Evolutionary conservation across 2,888 invertebrate genomes (phyloP).

Genomic region (Carcina quercana): DNA sequence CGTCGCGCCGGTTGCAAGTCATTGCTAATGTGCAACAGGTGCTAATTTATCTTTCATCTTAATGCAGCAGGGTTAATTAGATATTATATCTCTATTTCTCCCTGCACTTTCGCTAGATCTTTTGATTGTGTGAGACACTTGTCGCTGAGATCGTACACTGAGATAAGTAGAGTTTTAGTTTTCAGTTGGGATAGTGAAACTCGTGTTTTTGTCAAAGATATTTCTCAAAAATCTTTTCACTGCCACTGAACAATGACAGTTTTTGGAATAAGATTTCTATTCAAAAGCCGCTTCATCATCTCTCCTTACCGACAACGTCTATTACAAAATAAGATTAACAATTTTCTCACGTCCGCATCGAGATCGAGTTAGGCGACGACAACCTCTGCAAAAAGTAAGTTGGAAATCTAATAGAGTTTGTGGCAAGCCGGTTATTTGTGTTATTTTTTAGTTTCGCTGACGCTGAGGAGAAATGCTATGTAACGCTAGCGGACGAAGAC

Average conservation of each 20-base stretch:
- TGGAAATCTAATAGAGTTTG: constrained; percentile 71
- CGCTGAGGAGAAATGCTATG: constrained; percentile 58
- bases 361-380: constrained; percentile 64
- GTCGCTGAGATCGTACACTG: neutral
- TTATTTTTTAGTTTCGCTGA: constrained; percentile 61
- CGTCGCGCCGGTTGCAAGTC: constrained; percentile 34
- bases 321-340: constrained; percentile 59
- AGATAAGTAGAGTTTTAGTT: too few relatives aligned
- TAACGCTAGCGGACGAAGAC: constrained; percentile 63
- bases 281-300: constrained; percentile 39
- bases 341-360: constrained; percentile 67
- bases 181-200: neutral
- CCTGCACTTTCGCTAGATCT: neutral
- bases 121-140: neutral
- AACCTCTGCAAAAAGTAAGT: constrained; percentile 66
- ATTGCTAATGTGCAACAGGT: constrained; percentile 19
- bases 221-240: constrained; percentile 8
- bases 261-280: constrained; percentile 35
- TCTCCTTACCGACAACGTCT: constrained; percentile 38
- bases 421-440: constrained; percentile 64
- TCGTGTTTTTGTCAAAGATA: constrained; percentile 1
- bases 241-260: constrained; percentile 22
- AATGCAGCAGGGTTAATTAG: constrained; percentile 2
- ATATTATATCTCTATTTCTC: constrained; percentile 1
- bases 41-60: constrained; percentile 16